These are phyloP conservation scores for Scolopax rusticola DNA, from an alignment of 2,797 vertebrate genomes.

Conservation along the genomic window DNA sequence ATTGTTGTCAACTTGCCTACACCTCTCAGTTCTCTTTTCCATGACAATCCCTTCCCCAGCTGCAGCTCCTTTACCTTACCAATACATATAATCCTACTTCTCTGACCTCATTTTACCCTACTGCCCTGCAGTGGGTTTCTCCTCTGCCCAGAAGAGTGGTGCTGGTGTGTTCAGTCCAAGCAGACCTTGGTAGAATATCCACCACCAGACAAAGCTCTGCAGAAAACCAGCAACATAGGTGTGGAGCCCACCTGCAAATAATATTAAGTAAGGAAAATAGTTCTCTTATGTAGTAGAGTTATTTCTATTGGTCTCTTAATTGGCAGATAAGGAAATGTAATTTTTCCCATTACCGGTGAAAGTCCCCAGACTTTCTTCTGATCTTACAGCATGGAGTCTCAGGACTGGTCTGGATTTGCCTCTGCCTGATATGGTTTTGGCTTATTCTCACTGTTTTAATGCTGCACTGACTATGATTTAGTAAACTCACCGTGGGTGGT, in stretches of 20 bases:
- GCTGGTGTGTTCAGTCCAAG: background rate
- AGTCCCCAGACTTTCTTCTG: background rate
- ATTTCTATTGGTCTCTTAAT: background rate
- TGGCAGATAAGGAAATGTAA: background rate
- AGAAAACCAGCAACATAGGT: background rate
- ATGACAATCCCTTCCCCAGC: background rate
- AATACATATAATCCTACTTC: fast-evolving
- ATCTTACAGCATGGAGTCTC: background rate
- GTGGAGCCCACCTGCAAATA: background rate
- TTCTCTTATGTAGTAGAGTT: background rate
- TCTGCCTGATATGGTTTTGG: background rate
- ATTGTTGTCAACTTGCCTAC: background rate
- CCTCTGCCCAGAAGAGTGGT: background rate
- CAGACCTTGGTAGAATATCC: background rate
- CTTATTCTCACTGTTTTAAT: background rate
- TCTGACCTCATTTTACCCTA: background rate
- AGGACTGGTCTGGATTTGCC: background rate
- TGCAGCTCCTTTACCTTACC: background rate
- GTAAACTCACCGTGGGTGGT: background rate
- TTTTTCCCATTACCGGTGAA: background rate
- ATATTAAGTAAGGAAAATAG: background rate
- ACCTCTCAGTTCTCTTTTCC: background rate
- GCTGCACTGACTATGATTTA: too few species aligned
- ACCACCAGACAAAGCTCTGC: background rate
- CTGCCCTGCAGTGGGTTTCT: background rate